phyloP scores from a whole-genome alignment of 2,113 vertebrate genomes.

The Thunnus thynnus region DNA sequence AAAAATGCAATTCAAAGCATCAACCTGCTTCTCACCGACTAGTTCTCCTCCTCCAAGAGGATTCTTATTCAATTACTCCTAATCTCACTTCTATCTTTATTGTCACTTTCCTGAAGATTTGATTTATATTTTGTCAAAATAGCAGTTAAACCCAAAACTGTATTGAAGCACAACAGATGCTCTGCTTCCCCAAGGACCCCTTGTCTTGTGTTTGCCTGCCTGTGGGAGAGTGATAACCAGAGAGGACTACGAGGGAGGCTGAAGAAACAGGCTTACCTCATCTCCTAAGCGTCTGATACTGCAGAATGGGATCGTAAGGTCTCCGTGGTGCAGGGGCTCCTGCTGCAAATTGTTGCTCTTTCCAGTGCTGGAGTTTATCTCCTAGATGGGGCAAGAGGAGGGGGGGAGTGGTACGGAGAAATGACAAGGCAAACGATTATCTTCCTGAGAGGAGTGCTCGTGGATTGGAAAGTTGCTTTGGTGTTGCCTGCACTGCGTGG shows the following conservation, averaged over 20 bases:
- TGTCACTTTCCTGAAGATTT: slow-evolving; percentile 48
- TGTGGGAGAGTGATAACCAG: slow-evolving; percentile 65
- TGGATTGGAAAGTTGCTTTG: slow-evolving; percentile 69
- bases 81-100: slow-evolving; percentile 44
- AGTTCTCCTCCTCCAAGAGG: slow-evolving; percentile 13
- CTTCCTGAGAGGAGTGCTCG: slow-evolving; percentile 60
- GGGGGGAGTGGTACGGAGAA: slow-evolving; percentile 18
- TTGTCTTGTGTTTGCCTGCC: slow-evolving; percentile 37
- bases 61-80: slow-evolving; percentile 61
- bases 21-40: slow-evolving; percentile 4
- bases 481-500: slow-evolving; percentile 44
- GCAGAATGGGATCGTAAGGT: slow-evolving; percentile 74
- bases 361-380: slow-evolving; percentile 72
- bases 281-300: slow-evolving; percentile 70
- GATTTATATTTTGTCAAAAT: slow-evolving; percentile 62
- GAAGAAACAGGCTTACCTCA: slow-evolving; percentile 67
- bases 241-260: slow-evolving; percentile 18
- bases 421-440: slow-evolving; percentile 78
- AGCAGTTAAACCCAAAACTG: slow-evolving; percentile 53
- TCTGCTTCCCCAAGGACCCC: slow-evolving; percentile 19
- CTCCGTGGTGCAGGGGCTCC: slow-evolving; percentile 58
- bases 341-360: slow-evolving; percentile 74
- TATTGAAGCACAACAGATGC: slow-evolving; percentile 21
- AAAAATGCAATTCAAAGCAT: slow-evolving; percentile 43
- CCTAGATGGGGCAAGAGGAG: slow-evolving; percentile 10